phyloP scores from a whole-genome alignment of 2,888 invertebrate species.

The Drosophila neotestacea region DNA sequence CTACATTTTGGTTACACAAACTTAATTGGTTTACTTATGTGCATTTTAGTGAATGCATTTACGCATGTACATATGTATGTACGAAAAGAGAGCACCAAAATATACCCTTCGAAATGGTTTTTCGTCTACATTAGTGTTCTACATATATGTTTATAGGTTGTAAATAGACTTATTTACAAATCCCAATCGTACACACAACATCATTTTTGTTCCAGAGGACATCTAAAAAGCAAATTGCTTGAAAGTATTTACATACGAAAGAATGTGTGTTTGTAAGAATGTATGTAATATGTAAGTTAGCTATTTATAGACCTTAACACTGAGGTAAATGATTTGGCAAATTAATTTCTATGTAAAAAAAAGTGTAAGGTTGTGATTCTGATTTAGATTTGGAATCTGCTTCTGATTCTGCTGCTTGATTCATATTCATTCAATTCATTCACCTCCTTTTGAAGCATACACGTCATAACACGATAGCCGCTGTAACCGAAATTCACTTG shows the following conservation, averaged over 20 bases:
- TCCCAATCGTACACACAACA: neutral
- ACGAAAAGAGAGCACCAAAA: neutral
- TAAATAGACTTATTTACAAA: neutral
- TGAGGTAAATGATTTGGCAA: no score
- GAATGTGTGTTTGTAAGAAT: no score
- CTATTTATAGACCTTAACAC: no score
- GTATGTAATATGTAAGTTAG: no score
- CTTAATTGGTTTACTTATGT: conserved; percentile 1
- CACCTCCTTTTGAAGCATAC: conserved; percentile 59
- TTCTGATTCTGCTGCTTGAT: conserved; percentile 28
- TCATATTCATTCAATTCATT: conserved; percentile 55
- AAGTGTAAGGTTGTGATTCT: no score
- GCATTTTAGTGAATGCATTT: neutral
- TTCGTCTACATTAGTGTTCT: no score
- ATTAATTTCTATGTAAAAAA: no score
- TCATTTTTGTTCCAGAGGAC: no score
- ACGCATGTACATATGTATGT: neutral
- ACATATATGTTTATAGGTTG: neutral
- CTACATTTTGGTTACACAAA: conserved; percentile 19
- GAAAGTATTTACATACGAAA: no score
- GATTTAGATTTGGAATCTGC: no score
- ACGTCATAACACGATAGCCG: conserved; percentile 58
- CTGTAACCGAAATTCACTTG: conserved; percentile 52
- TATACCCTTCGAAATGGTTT: neutral
- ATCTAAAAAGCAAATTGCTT: no score